Evolutionary conservation across 92 coral and sea anemone genomes (phyloP).

Genomic region (Actinernus sp.): DNA sequence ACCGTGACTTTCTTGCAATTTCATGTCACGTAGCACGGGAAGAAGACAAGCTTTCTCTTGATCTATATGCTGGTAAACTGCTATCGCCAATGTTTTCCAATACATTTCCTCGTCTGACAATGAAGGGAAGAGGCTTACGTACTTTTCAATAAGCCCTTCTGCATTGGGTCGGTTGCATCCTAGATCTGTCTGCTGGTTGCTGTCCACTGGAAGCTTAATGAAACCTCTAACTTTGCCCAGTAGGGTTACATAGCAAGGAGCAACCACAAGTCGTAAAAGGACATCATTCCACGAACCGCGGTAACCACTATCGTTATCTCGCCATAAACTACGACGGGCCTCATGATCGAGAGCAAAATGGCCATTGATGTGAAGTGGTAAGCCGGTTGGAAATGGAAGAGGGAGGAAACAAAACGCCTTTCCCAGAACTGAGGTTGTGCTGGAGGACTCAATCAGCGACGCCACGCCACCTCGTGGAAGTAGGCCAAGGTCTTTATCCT

Average conservation of each 20-base stretch:
- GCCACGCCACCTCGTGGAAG: constrained; percentile 97
- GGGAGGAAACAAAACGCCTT: constrained; percentile 94
- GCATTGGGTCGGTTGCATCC: constrained; percentile 3
- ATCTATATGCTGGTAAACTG: constrained; percentile 51
- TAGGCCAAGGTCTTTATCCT: constrained; percentile 62
- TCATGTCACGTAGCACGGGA: constrained; percentile 40
- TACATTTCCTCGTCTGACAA: not conserved
- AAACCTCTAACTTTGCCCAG: constrained; percentile 32
- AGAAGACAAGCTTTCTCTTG: constrained; percentile 20
- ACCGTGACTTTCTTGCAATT: not conserved
- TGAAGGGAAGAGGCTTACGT: constrained; percentile 51
- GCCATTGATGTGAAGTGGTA: constrained; percentile 84
- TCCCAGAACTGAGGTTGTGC: not conserved
- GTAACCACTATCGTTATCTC: constrained; percentile 5
- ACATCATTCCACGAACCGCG: constrained; percentile 70
- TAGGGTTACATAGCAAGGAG: constrained; percentile 68
- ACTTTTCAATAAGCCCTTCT: constrained; percentile 12
- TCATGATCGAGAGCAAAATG: constrained; percentile 80
- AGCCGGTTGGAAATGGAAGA: constrained; percentile 67
- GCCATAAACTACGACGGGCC: constrained; percentile 58
- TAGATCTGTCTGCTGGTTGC: constrained; percentile 1
- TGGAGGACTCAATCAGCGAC: constrained; percentile 19
- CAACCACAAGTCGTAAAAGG: constrained; percentile 50
- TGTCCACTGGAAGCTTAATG: constrained; percentile 10
- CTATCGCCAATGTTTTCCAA: constrained; percentile 58